phyloP scores from a whole-genome alignment of 2,113 vertebrate species.

The Antigone vipio region DNA sequence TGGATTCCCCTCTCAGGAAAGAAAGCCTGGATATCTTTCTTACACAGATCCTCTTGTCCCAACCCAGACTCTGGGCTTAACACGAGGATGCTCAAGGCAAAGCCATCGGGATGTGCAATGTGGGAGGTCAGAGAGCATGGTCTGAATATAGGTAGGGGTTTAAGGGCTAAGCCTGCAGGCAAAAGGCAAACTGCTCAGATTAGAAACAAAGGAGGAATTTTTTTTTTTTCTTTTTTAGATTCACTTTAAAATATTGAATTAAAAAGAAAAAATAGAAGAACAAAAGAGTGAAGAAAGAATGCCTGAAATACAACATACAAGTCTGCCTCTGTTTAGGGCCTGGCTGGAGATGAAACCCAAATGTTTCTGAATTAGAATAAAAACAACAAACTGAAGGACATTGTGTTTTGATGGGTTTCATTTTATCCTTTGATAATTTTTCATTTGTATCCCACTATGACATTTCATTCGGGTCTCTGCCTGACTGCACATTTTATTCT shows the following conservation, averaged over 20 bases:
- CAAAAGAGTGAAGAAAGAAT: background rate
- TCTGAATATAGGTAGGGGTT: background rate
- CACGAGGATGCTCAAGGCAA: background rate
- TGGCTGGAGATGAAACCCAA: conserved; percentile 55
- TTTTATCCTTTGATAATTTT: conserved; percentile 53
- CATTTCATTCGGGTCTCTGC: conserved; percentile 38
- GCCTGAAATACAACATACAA: background rate
- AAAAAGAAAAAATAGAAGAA: background rate
- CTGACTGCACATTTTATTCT: conserved; percentile 63
- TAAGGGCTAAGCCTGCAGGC: background rate
- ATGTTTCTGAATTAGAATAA: conserved; percentile 56
- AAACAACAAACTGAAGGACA: conserved; percentile 57
- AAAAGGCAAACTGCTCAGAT: background rate
- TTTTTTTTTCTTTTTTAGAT: background rate
- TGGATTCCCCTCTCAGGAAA: background rate
- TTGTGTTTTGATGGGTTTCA: conserved; percentile 59
- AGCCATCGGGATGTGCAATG: rapidly evolving
- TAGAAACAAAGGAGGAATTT: background rate
- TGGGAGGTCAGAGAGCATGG: background rate
- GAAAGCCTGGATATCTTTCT: background rate
- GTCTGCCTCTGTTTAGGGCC: conserved; percentile 40
- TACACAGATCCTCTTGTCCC: background rate
- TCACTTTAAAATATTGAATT: background rate
- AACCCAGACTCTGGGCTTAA: background rate
- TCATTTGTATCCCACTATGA: conserved; percentile 41